Evolutionary conservation across 2,888 invertebrate genomes (phyloP).

Genomic region (Drosophila kanekoi): DNA sequence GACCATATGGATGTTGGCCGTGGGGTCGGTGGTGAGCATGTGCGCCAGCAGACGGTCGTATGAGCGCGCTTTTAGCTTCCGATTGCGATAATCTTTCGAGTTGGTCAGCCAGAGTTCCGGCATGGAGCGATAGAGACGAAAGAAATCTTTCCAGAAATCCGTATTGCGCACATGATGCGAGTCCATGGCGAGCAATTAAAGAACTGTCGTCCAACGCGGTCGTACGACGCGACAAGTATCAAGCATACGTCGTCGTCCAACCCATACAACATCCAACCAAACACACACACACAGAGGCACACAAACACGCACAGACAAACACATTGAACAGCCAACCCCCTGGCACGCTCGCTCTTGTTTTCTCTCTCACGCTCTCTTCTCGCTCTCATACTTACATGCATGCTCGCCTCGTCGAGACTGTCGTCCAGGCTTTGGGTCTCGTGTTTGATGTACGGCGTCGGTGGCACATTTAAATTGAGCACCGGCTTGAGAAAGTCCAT

Average conservation of each 20-base stretch:
- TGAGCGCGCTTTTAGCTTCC: slow-evolving; percentile 40
- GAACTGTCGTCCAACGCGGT: slow-evolving; percentile 52
- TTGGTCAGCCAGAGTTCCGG: slow-evolving; percentile 60
- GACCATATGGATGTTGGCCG: slow-evolving; percentile 55
- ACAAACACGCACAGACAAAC: neutral
- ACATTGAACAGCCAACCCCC: neutral
- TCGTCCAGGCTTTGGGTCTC: slow-evolving; percentile 39
- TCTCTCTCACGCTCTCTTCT: neutral
- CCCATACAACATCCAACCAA: slow-evolving; percentile 12
- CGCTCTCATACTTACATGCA: slow-evolving; percentile 49
- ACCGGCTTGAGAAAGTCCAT: slow-evolving; percentile 67
- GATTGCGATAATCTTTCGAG: slow-evolving; percentile 55
- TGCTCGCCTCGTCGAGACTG: slow-evolving; percentile 59
- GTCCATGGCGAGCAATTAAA: slow-evolving; percentile 33
- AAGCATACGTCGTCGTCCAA: slow-evolving; percentile 23
- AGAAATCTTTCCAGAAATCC: slow-evolving; percentile 55
- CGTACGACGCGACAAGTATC: slow-evolving; percentile 37
- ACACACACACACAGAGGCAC: neutral
- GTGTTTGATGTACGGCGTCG: slow-evolving; percentile 19
- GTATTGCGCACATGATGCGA: slow-evolving; percentile 50
- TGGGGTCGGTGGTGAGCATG: slow-evolving; percentile 37
- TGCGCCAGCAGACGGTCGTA: slow-evolving; percentile 43
- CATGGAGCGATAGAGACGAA: slow-evolving; percentile 63
- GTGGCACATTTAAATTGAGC: slow-evolving; percentile 38
- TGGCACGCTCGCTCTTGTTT: neutral